phyloP scores from a whole-genome alignment of 1,140 invertebrate genomes.

The Steinernema feltiae region DNA sequence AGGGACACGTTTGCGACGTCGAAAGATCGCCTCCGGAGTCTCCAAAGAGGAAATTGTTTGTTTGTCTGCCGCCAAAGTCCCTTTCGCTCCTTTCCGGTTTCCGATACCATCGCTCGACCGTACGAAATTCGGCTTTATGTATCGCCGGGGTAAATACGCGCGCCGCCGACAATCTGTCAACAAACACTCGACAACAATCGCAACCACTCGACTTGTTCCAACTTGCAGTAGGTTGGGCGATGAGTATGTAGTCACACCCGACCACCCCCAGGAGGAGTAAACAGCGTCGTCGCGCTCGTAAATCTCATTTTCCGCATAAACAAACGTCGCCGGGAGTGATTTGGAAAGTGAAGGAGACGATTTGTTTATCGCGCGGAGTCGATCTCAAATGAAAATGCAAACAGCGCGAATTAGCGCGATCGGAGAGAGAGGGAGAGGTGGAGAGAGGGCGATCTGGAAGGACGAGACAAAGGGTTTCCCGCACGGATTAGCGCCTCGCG shows the following conservation, averaged over 20 bases:
- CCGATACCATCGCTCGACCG: neutral
- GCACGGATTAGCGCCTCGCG: neutral
- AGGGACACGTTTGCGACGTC: too few relatives aligned
- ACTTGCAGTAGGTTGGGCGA: neutral
- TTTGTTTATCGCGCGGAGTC: neutral
- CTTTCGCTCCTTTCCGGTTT: neutral
- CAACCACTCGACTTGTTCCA: neutral
- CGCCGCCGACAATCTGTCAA: slow-evolving; percentile 10
- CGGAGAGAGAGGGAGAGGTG: neutral
- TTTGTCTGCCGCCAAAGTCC: neutral
- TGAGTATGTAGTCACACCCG: neutral
- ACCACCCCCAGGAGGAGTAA: neutral
- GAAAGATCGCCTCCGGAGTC: too few relatives aligned
- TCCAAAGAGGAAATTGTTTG: neutral
- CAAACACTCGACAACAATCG: slow-evolving; percentile 2
- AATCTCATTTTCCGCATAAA: neutral
- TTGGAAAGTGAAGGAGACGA: neutral
- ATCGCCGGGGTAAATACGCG: too few relatives aligned
- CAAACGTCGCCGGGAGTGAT: neutral
- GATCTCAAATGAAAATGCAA: neutral
- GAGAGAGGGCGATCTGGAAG: too few relatives aligned
- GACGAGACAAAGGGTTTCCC: neutral
- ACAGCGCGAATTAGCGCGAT: neutral
- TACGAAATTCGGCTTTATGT: neutral
- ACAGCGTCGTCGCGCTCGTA: neutral